Base-by-base conservation (phyloP, 2,113 vertebrate species). In the Paradoxurus hermaphroditus region DNA sequence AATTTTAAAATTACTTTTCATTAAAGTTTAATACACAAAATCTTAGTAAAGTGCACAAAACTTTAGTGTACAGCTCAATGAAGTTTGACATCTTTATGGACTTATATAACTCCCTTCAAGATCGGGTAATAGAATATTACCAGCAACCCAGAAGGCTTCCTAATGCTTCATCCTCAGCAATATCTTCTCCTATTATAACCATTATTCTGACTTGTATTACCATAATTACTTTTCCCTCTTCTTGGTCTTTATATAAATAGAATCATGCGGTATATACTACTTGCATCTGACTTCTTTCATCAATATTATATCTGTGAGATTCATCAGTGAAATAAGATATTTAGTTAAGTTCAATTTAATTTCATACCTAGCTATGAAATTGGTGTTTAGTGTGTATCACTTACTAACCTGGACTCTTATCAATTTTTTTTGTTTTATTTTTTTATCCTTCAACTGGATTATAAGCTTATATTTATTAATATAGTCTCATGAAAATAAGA, bases 1-100 rank as follows among this genome's bases (percentile, higher is more conserved):
- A 84, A 70, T 56, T 65, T 77, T 31, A 51, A 86, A 84, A 67
- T 77, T 81, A 81, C 16, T 86, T 93, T 94, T 91, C 87, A n/a
- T 77, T 63, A 25, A 95, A 39, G 5, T 85, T 91, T 79, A 91
- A 51, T 39, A 51, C 63, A n/a, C 13, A 67, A 14, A 49, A 49
- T 13, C 41, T 90, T 31, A 86, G 0, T 72, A 78, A 49, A 84
- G 31, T 94, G 14, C 2, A 86, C 29, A 94, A 56, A 83, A 56
- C 49, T 90, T 86, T 65, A 46, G 29, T 59, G 8, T 44, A 93
- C 18, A 53, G 41, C 31, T 92, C 73, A 86, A 21, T 82, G 25
- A 49, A 94, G 9, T 53, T 41, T 90, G 79, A 27, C 4, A 77
- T 70, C 18, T 75, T 5, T 29, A 21, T 68, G 4, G 19, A 86